Conservation (phyloP, 2,113 vertebrate species). For the Xiphorhynchus elegans region DNA sequence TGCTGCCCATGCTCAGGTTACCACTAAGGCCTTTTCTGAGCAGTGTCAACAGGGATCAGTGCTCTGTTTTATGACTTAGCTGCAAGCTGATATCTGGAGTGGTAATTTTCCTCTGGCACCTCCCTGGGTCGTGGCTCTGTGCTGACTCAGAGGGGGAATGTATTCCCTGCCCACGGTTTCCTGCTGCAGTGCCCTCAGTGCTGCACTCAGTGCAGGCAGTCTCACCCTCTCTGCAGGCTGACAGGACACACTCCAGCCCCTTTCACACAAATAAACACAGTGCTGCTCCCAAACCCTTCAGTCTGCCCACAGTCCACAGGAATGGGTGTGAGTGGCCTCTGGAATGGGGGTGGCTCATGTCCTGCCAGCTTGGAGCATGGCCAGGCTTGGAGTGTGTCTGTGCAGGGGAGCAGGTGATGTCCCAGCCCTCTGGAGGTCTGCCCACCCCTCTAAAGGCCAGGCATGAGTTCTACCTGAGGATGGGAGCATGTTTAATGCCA, state of each 20-base stretch:
- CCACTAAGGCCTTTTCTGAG: background rate
- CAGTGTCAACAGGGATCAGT: background rate
- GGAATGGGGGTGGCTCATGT: background rate
- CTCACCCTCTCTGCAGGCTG: background rate
- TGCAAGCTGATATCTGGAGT: background rate
- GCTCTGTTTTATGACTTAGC: background rate
- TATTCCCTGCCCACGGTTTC: background rate
- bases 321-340: background rate
- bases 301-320: accelerated
- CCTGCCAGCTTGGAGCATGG: background rate
- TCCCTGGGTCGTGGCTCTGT: background rate
- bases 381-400: accelerated
- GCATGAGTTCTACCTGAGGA: background rate
- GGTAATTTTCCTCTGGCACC: background rate
- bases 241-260: background rate
- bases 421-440: background rate
- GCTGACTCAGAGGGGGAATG: background rate
- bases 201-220: background rate
- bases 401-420: background rate
- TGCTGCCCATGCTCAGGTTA: background rate
- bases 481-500: background rate
- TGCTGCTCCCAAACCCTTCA: background rate
- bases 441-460: background rate
- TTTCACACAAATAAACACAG: background rate
- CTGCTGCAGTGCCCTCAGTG: background rate